A percentile compares a stretch with the other conserved stretches of the same genome.
Conservation (phyloP, 2,113 vertebrate genomes). For the Archilochus colubris region DNA sequence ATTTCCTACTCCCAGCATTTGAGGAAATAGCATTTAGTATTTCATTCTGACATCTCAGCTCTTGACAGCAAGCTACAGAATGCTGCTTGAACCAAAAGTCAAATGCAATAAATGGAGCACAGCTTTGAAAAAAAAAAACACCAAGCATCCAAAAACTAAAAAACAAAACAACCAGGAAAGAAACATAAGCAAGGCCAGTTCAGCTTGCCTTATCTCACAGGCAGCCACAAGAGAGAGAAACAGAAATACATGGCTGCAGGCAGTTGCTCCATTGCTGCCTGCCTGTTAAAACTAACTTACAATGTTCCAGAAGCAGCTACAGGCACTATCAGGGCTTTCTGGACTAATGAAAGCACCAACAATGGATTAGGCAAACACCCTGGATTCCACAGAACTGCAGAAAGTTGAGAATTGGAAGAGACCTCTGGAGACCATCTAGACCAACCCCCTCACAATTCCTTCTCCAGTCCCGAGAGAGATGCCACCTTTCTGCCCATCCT, state of each 20-base stretch:
- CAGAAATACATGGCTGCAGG: neutral
- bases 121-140: too few relatives aligned
- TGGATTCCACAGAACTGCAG: neutral
- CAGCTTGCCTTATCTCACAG: neutral
- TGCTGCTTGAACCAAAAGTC: neutral
- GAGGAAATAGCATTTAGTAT: conserved; percentile 35
- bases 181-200: neutral
- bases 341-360: neutral
- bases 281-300: neutral
- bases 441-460: neutral
- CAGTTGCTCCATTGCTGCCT: neutral
- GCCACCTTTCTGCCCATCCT: neutral
- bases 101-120: neutral
- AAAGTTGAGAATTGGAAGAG: too few relatives aligned
- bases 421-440: too few relatives aligned
- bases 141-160: neutral
- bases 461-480: neutral
- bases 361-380: neutral
- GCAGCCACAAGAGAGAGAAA: neutral
- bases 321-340: neutral
- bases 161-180: neutral
- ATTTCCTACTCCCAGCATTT: conserved; percentile 3
- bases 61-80: neutral
- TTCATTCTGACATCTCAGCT: conserved; percentile 13
- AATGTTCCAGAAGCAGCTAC: neutral